phyloP scores from a whole-genome alignment of 2,113 vertebrate species.

The Anser cygnoides region DNA sequence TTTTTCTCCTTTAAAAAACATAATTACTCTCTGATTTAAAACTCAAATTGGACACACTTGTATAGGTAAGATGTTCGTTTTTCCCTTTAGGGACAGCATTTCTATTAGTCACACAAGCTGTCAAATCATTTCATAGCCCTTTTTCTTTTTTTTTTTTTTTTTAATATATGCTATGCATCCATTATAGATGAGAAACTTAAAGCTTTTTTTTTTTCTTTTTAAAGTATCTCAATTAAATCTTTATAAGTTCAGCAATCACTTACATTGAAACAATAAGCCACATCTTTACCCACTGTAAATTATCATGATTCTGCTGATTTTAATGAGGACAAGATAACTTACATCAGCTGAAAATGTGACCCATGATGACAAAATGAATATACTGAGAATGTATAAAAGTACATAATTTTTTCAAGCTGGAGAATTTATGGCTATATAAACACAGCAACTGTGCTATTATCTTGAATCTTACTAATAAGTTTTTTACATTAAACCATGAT shows the following conservation, averaged over 20 bases:
- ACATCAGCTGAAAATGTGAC: not conserved
- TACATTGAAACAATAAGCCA: not conserved
- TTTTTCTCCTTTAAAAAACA: conserved; percentile 44
- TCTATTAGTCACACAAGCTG: conserved; percentile 75
- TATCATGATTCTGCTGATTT: not conserved
- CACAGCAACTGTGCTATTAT: not conserved
- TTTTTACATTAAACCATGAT: rapidly evolving
- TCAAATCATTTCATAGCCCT: conserved; percentile 66
- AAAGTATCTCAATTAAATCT: conserved; percentile 41
- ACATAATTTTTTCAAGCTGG: not conserved
- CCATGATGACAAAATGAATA: not conserved
- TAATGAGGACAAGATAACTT: not conserved
- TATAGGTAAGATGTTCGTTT: conserved; percentile 65
- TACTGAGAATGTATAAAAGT: not conserved
- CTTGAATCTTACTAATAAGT: not conserved
- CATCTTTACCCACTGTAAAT: not conserved
- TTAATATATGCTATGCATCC: not conserved
- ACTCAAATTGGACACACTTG: conserved; percentile 73
- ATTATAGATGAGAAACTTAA: conserved; percentile 64
- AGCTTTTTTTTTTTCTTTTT: conserved; percentile 24
- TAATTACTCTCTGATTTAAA: conserved; percentile 77
- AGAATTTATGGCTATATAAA: not conserved
- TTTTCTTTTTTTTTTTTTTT: not conserved
- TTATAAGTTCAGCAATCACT: conserved; percentile 38
- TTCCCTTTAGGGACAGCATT: conserved; percentile 73